These are phyloP conservation scores for Phytoseiulus persimilis DNA, from an alignment of 2,888 invertebrate species.

Conservation along the genomic window DNA sequence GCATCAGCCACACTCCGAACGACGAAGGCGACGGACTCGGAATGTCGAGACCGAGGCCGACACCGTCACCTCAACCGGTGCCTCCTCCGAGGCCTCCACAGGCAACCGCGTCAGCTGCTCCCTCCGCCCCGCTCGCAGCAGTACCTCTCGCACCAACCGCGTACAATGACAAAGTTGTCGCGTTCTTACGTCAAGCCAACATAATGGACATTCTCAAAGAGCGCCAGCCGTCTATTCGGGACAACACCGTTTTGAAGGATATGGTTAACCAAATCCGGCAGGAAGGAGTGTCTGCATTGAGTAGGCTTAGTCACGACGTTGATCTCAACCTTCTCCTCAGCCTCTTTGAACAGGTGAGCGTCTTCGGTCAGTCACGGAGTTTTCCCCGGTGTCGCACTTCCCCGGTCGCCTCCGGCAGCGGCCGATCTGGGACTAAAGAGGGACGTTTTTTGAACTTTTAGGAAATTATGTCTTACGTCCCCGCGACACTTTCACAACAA, in stretches of 20 bases:
- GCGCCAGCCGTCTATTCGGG: conserved; percentile 64
- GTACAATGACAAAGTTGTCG: conserved; percentile 87
- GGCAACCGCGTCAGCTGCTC: conserved; percentile 43
- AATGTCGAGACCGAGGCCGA: conserved; percentile 12
- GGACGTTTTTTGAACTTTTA: neutral
- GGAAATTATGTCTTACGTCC: conserved; percentile 96
- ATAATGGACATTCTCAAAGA: conserved; percentile 82
- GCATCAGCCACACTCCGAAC: conserved; percentile 46
- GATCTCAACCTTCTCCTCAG: conserved; percentile 85
- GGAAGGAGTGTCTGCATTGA: conserved; percentile 78
- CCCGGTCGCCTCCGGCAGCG: conserved; percentile 39
- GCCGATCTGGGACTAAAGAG: too few relatives aligned
- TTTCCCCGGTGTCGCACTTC: too few relatives aligned
- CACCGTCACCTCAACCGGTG: conserved; percentile 44
- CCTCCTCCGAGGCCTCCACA: conserved; percentile 45
- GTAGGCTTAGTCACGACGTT: conserved; percentile 78
- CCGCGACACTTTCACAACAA: conserved; percentile 52
- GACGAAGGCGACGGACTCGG: conserved; percentile 22
- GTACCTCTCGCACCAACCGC: conserved; percentile 67
- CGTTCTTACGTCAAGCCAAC: conserved; percentile 87
- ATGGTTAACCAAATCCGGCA: conserved; percentile 75
- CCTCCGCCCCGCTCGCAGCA: conserved; percentile 42
- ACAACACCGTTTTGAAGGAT: conserved; percentile 67
- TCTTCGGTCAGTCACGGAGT: too few relatives aligned
- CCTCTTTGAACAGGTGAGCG: conserved; percentile 72